These are phyloP conservation scores for Drosophila dunni DNA, from an alignment of 1,140 invertebrate genomes.

Conservation along the genomic window DNA sequence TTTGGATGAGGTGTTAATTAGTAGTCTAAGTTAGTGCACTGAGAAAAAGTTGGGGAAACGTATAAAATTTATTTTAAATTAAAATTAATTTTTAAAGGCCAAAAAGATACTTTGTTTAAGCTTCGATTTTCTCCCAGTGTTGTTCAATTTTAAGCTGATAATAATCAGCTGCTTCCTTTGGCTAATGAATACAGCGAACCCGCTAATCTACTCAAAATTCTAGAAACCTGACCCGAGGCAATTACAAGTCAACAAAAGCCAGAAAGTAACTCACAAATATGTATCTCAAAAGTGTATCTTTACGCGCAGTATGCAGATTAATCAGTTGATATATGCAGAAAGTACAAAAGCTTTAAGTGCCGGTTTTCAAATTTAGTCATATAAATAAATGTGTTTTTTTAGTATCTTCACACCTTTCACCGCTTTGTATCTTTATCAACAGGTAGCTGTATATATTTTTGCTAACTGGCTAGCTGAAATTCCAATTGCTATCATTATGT, in stretches of 20 bases:
- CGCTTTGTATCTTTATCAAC: no score
- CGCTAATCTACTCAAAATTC: slow-evolving; percentile 14
- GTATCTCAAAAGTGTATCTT: neutral
- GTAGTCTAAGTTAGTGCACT: neutral
- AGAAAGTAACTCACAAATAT: neutral
- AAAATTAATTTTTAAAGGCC: no score
- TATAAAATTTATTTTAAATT: neutral
- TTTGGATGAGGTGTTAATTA: slow-evolving; percentile 26
- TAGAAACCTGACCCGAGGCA: slow-evolving; percentile 1
- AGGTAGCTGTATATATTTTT: no score
- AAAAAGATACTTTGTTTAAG: no score
- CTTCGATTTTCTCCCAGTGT: no score
- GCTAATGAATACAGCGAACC: slow-evolving; percentile 36
- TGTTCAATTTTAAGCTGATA: slow-evolving; percentile 10
- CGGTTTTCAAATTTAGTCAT: neutral
- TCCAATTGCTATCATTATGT: no score
- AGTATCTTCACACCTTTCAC: no score
- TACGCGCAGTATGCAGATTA: neutral
- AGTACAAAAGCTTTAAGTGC: slow-evolving; percentile 1
- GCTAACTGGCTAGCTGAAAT: no score
- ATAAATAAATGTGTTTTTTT: no score
- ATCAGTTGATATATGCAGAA: slow-evolving; percentile 3
- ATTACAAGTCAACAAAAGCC: neutral
- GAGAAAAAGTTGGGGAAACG: neutral
- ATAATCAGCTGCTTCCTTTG: slow-evolving; percentile 21